A percentile compares a stretch with the other conserved stretches of the same genome.
These are phyloP conservation scores for Drosophila tanythrix DNA, from an alignment of 2,888 invertebrate genomes.

Conservation along the genomic window DNA sequence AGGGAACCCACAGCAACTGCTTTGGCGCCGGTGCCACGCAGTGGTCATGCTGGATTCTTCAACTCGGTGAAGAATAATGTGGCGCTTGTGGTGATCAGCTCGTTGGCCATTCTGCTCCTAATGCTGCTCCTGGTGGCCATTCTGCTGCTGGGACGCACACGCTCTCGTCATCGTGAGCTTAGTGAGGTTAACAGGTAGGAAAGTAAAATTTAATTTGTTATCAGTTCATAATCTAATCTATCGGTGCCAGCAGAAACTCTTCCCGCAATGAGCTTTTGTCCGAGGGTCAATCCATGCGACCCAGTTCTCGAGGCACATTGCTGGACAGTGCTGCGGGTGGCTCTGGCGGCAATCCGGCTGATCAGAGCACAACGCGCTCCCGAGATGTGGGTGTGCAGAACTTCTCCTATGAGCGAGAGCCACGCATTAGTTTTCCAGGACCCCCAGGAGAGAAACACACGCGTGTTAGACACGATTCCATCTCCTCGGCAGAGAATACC, in stretches of 20 bases:
- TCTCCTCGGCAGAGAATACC: slow-evolving; percentile 83
- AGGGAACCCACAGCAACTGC: slow-evolving; percentile 85
- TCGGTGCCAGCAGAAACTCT: slow-evolving; percentile 61
- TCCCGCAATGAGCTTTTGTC: slow-evolving; percentile 82
- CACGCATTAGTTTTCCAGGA: slow-evolving; percentile 76
- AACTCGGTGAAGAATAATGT: slow-evolving; percentile 83
- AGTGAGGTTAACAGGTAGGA: slow-evolving; percentile 79
- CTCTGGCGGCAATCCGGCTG: slow-evolving; percentile 36
- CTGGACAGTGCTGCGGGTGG: slow-evolving; percentile 57
- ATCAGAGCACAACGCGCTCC: slow-evolving; percentile 64
- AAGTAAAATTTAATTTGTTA: not conserved
- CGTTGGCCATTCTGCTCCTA: slow-evolving; percentile 81
- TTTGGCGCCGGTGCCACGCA: slow-evolving; percentile 83
- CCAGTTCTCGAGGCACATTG: slow-evolving; percentile 70
- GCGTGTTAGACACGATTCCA: slow-evolving; percentile 75
- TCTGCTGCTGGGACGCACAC: slow-evolving; percentile 82
- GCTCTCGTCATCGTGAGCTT: slow-evolving; percentile 67
- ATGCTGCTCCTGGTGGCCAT: slow-evolving; percentile 82
- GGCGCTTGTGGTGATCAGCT: slow-evolving; percentile 80
- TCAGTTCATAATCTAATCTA: not conserved
- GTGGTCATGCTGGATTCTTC: slow-evolving; percentile 77
- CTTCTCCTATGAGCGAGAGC: slow-evolving; percentile 78
- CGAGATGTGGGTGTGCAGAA: slow-evolving; percentile 82
- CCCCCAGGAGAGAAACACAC: slow-evolving; percentile 69
- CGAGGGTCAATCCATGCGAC: slow-evolving; percentile 77